Base-by-base conservation (phyloP, 1,140 invertebrate species). In the Drosophila kikkawai region DNA sequence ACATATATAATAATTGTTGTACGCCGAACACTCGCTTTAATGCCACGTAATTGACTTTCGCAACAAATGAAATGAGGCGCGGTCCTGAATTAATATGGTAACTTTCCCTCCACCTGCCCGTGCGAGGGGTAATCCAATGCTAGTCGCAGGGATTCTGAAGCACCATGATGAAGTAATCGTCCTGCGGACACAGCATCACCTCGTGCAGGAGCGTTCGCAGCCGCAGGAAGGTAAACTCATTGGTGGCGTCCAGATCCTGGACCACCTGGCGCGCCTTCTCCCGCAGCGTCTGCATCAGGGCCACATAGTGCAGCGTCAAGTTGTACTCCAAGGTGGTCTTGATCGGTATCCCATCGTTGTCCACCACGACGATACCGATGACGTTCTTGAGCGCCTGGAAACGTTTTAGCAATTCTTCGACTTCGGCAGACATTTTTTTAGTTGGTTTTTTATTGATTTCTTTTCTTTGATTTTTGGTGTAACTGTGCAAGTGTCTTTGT, bases 201-300 rank as follows among this genome's bases (percentile, higher is more conserved):
- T 99, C 98, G 93, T 98, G 96, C 85, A 97, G 98, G 86, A 97
- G 97, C 50, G 97, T 98, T 74, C 97, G 94, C 51, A 99, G 95
- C 42, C 98, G 95, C 17, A 99, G 92, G 79, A 97, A 97, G 6
- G 95, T 96, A 37, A 97, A 93, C 80, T 97, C 97, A 92, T 97
- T 97, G 4, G 95, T 94, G n/a, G 95, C 95, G 91, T 97, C 97
- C 77, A 97, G 87, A 66, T 97, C 97, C 77, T 96, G 91, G 0
- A 97, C 95, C 26, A 95, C 95, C 64, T 94, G 94, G 44, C 95
- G 94, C 1, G 96, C 95, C 92, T 96, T 96, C 19, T 96, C 94
- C 8, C 95, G 93, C n/a, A 97, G 91, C 6, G 94, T 94, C 32
- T 94, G 94, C 84, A 97, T 94, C 0, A 96, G 92, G 2, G 94